Evolutionary conservation across 35 echinoderm and acorn worm genomes (phyloP).

Genomic region (Heliocidaris erythrogramma): DNA sequence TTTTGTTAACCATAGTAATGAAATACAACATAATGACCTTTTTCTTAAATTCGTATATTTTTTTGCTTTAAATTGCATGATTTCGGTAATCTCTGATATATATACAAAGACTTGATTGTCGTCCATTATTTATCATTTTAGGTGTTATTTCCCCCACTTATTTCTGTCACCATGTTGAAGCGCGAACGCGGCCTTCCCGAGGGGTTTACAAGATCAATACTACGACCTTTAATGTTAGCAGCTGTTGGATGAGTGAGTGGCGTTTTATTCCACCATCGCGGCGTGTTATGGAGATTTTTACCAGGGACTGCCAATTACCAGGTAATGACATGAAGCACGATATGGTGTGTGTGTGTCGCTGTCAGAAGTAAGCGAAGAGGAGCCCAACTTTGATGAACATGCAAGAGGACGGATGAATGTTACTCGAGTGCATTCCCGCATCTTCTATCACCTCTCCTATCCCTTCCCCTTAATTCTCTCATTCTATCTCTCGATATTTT

Average conservation of each 20-base stretch:
- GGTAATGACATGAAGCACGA: not conserved
- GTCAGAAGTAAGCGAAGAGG: not conserved
- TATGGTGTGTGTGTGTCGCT: not conserved
- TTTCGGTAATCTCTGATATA: too few relatives aligned
- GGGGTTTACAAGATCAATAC: not conserved
- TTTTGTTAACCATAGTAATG: too few relatives aligned
- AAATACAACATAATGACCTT: too few relatives aligned
- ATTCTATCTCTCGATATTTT: not conserved
- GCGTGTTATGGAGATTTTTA: not conserved
- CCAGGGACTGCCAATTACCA: not conserved
- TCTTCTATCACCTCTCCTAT: not conserved
- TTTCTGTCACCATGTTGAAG: not conserved
- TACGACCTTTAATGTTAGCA: slow-evolving; percentile 2
- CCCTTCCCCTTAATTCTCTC: not conserved
- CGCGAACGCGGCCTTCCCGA: not conserved
- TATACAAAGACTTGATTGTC: too few relatives aligned
- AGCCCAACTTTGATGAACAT: not conserved
- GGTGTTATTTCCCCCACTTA: not conserved
- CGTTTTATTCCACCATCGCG: not conserved
- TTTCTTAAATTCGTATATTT: too few relatives aligned
- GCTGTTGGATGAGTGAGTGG: not conserved
- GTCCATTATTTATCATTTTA: not conserved
- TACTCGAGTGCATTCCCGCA: not conserved
- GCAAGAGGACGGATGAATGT: not conserved
- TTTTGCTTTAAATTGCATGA: too few relatives aligned